Conservation (phyloP, 30 jellyfish, hydroid and myxozoan species). For the Cassiopea xamachana region DNA sequence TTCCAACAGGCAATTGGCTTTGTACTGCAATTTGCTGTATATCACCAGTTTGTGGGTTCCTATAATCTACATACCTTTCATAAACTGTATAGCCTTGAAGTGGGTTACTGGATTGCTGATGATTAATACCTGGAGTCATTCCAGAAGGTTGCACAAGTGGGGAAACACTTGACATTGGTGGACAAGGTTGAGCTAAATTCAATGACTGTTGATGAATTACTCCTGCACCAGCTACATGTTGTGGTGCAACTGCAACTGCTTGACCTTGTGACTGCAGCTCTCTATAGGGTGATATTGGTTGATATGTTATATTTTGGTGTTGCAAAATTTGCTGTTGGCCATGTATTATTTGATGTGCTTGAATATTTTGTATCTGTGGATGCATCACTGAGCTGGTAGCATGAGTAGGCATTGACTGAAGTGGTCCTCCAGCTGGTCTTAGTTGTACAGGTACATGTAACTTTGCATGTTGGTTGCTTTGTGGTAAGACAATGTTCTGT, state of each 20-base stretch:
- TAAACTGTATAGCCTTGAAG: slow-evolving; percentile 47
- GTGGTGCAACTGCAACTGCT: slow-evolving; percentile 18
- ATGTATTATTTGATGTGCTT: background rate
- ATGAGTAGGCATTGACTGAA: slow-evolving; percentile 13
- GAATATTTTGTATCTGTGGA: slow-evolving; percentile 8
- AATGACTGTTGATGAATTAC: slow-evolving; percentile 24
- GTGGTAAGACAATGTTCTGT: background rate
- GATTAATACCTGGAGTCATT: slow-evolving; percentile 3
- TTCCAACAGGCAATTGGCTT: slow-evolving; percentile 8
- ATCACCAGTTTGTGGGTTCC: slow-evolving; percentile 47
- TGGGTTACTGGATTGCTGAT: slow-evolving; percentile 3
- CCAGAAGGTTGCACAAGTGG: slow-evolving; percentile 17
- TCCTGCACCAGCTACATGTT: slow-evolving; percentile 12
- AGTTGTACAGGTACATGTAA: background rate
- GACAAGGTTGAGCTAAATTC: slow-evolving; percentile 12
- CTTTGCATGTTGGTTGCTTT: slow-evolving; percentile 13
- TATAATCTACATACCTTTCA: slow-evolving; percentile 60
- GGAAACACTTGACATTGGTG: slow-evolving; percentile 15
- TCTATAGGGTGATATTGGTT: background rate
- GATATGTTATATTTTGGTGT: background rate
- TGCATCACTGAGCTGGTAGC: background rate
- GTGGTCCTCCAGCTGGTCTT: background rate
- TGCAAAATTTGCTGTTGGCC: slow-evolving; percentile 36
- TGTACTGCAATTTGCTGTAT: background rate
- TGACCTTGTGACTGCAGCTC: slow-evolving; percentile 43